Percentiles rank a stretch among this genome's conserved stretches.
phyloP scores from a whole-genome alignment of 2,113 vertebrate genomes.

The Thinocorus orbignyianus region DNA sequence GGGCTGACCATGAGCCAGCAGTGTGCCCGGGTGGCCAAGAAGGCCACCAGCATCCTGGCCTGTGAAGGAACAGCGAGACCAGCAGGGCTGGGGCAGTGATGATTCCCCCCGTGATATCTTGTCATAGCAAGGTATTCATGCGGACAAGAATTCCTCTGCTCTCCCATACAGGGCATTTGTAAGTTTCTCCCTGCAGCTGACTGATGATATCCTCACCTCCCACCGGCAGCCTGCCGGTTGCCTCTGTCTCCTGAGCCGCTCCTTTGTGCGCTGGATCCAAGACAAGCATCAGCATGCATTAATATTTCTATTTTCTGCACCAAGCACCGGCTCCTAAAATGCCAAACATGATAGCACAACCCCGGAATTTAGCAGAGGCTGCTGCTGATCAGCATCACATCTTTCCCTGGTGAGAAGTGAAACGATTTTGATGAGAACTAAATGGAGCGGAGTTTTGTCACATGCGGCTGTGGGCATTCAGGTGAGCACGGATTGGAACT shows the following conservation, averaged over 20 bases:
- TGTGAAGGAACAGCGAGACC: neutral
- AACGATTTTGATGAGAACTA: neutral
- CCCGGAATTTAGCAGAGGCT: neutral
- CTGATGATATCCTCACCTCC: constrained; percentile 15
- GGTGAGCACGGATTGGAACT: neutral
- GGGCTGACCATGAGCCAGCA: neutral
- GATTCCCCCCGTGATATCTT: neutral
- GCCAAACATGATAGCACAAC: neutral
- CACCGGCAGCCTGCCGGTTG: constrained; percentile 6
- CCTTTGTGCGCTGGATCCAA: neutral
- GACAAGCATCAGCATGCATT: neutral
- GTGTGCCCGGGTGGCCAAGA: neutral
- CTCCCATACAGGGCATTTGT: neutral
- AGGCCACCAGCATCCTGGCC: neutral
- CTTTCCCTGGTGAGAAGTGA: neutral
- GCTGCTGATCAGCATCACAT: neutral
- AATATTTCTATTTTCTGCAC: constrained; percentile 36
- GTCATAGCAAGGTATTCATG: neutral
- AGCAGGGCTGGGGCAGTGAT: neutral
- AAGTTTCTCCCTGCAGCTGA: neutral
- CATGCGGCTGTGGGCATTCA: neutral
- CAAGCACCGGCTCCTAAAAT: neutral
- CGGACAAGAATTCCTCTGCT: neutral
- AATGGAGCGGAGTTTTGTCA: neutral
- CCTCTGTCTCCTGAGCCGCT: neutral